phyloP scores from a whole-genome alignment of 2,888 invertebrate species.

The Nymphalis polychloros region DNA sequence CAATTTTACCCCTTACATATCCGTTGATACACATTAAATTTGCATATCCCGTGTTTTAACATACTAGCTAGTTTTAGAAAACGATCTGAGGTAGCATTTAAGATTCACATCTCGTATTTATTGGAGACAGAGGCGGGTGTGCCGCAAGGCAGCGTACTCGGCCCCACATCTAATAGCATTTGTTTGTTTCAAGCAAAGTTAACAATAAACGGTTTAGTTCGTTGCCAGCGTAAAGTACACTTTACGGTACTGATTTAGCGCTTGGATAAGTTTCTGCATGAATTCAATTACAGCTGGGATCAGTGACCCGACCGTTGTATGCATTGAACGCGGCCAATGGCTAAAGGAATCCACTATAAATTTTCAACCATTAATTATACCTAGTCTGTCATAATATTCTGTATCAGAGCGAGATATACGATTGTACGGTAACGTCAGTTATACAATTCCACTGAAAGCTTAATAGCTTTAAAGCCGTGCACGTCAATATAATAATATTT shows the following conservation, averaged over 20 bases:
- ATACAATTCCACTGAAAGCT: slow-evolving; percentile 4
- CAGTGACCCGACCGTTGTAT: slow-evolving; percentile 52
- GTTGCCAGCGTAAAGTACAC: slow-evolving; percentile 48
- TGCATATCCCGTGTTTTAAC: slow-evolving; percentile 14
- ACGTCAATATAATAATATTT: neutral
- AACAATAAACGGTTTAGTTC: slow-evolving; percentile 52
- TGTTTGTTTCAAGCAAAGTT: slow-evolving; percentile 50
- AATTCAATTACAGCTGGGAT: slow-evolving; percentile 62
- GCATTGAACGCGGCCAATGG: slow-evolving; percentile 45
- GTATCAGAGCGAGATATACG: slow-evolving; percentile 21
- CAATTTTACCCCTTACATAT: slow-evolving; percentile 29
- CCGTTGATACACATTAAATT: slow-evolving; percentile 27
- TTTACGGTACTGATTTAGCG: slow-evolving; percentile 68
- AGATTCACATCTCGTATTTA: slow-evolving; percentile 48
- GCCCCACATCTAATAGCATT: slow-evolving; percentile 42
- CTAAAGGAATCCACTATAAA: slow-evolving; percentile 41
- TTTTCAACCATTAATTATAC: slow-evolving; percentile 33
- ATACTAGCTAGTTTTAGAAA: slow-evolving; percentile 39
- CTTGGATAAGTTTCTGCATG: slow-evolving; percentile 67
- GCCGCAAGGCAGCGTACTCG: slow-evolving; percentile 44
- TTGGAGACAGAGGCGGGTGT: slow-evolving; percentile 42
- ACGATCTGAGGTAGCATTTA: slow-evolving; percentile 44
- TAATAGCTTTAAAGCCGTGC: neutral
- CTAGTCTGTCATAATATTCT: slow-evolving; percentile 27
- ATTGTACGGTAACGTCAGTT: slow-evolving; percentile 8